Evolutionary conservation across 2,888 invertebrate genomes (phyloP), one percentile per base, ranked within the genome.

Genomic region (Eretmocerus hayati): DNA sequence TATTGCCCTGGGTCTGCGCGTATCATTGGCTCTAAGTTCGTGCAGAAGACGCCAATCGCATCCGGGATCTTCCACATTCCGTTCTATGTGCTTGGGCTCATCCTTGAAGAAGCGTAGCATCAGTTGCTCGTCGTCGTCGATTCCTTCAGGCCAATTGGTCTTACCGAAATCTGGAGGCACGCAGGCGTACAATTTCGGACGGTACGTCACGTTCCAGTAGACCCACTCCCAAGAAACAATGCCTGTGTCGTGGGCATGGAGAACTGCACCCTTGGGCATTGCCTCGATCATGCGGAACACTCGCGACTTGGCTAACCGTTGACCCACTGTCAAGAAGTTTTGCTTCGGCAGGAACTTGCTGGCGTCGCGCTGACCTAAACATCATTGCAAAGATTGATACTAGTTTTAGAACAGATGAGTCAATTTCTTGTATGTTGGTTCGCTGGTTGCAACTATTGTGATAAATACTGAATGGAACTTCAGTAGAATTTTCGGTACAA

Each of bases 251-350:
- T 87, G 87, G 0, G 80, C 74, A 63, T 88, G 88, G 11, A 88
- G 42, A 0, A 81, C 79, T 0, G 78, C 83, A 4, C 87, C 90
- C 62, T 90, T 90, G 0, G 90, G 90, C 76, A 90, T 77, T 22
- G 70, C 70, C 54, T 77, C 73, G 11, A 90, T 78, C 11, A 87
- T 75, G 56, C 78, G 68, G 61, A 81, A 88, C 0, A 88, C 80
- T 50, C 78, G 74, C 0, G 87, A 85, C 0, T 74, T 57, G 5
- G 76, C 72, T 36, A 88, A 83, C 15, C 72, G 65, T 2, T 75
- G 61, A 59, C 78, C 78, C 2, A 80, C 79, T 2, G 73, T 64
- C 61, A 87, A 81, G 59, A 84, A 84, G 62, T 85, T 85, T 20
- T 74, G 74, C 0, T 84, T 77, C 2, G 86, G 81, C 35, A 80